A percentile compares a stretch with the other conserved stretches of the same genome.
Evolutionary conservation across 2,797 vertebrate genomes (phyloP).

Genomic region (Melanogrammus aeglefinus): DNA sequence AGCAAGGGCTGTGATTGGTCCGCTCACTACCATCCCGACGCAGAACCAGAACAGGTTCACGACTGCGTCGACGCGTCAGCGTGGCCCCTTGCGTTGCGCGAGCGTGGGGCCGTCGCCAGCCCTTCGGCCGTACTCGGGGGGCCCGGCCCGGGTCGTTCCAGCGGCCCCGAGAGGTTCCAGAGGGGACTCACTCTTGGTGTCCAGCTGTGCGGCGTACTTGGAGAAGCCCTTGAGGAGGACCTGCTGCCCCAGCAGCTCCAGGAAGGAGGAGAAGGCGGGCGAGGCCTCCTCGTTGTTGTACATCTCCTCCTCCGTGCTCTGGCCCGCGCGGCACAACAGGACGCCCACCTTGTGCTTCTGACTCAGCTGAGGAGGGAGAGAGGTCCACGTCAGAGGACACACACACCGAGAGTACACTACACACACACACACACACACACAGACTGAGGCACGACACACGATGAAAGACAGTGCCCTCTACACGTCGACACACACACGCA

Average conservation of each 20-base stretch:
- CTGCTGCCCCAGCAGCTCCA: constrained; percentile 85
- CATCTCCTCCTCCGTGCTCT: constrained; percentile 98
- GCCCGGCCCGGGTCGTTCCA: too few relatives aligned
- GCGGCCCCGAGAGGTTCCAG: background rate
- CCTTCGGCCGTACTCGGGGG: too few relatives aligned
- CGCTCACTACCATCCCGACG: too few relatives aligned
- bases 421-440: too few relatives aligned
- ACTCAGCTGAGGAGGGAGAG: constrained; percentile 80
- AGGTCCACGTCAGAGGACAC: constrained; percentile 16
- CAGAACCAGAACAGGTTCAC: too few relatives aligned
- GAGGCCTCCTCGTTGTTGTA: constrained; percentile 94
- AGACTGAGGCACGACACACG: too few relatives aligned
- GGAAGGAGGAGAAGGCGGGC: constrained; percentile 84
- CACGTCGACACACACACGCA: background rate
- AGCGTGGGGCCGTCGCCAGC: too few relatives aligned
- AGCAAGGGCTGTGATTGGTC: too few relatives aligned
- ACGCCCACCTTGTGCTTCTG: constrained; percentile 93
- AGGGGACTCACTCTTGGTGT: constrained; percentile 87
- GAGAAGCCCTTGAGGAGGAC: constrained; percentile 86
- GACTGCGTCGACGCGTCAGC: too few relatives aligned
- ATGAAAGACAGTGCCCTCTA: background rate
- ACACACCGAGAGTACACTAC: too few relatives aligned
- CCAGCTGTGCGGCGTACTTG: constrained; percentile 92
- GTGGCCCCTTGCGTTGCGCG: too few relatives aligned
- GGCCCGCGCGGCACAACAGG: constrained; percentile 88